Evolutionary conservation across 1,140 invertebrate species (phyloP).

Genomic region (Tenebrio molitor): DNA sequence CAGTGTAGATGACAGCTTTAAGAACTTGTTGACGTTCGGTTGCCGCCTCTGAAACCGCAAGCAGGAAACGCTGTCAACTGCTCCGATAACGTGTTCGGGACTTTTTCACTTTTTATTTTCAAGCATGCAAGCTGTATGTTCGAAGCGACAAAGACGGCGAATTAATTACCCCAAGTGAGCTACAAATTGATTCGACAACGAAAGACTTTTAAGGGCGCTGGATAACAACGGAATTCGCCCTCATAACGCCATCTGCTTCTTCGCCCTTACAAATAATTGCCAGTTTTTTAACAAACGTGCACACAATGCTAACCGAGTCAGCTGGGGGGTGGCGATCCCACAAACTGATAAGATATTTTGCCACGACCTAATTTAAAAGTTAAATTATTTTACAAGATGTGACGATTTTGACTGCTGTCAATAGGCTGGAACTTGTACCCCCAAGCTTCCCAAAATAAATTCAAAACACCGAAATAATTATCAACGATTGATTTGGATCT

Average conservation of each 20-base stretch:
- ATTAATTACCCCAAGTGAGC: conserved; percentile 26
- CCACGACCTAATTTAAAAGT: conserved; percentile 12
- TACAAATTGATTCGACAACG: conserved; percentile 11
- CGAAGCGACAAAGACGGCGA: neutral
- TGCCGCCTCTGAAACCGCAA: conserved; percentile 40
- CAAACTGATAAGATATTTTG: neutral
- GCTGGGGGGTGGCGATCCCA: neutral
- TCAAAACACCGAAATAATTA: too few relatives aligned
- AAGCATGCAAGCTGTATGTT: conserved; percentile 1
- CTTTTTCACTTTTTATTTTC: conserved; percentile 40
- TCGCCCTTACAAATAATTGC: conserved; percentile 12
- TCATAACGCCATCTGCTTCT: conserved; percentile 10
- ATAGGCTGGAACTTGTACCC: too few relatives aligned
- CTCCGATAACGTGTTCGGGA: conserved; percentile 48
- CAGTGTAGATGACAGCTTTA: conserved; percentile 56
- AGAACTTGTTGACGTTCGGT: conserved; percentile 53
- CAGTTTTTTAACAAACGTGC: conserved; percentile 10
- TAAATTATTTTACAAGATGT: conserved; percentile 17
- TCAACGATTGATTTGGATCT: too few relatives aligned
- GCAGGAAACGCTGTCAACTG: conserved; percentile 55
- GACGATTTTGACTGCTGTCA: too few relatives aligned
- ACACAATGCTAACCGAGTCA: neutral
- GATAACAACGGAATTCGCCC: conserved; percentile 17
- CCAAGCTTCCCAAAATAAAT: too few relatives aligned
- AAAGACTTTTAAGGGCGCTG: conserved; percentile 18